Conservation (phyloP, 2,113 vertebrate genomes). For the Anoura caudifer region DNA sequence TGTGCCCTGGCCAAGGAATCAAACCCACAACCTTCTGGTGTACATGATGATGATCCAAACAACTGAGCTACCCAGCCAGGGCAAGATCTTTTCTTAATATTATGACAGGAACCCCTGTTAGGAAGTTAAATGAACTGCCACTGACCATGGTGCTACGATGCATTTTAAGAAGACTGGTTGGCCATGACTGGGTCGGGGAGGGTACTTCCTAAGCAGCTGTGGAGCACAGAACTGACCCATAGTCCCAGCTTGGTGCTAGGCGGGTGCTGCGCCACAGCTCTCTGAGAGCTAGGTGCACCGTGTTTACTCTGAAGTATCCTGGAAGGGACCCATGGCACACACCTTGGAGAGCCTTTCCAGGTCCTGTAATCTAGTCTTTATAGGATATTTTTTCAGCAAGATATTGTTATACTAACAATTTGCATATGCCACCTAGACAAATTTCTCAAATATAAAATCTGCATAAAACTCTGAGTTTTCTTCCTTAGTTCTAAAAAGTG, state of each 20-base stretch:
- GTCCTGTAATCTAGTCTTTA: not conserved
- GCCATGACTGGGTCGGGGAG: not conserved
- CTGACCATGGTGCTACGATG: not conserved
- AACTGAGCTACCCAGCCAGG: too few species aligned
- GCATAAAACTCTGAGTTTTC: not conserved
- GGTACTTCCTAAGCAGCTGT: not conserved
- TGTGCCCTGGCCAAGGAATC: too few species aligned
- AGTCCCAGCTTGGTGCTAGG: not conserved
- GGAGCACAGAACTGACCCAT: not conserved
- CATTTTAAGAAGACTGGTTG: not conserved
- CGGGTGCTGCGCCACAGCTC: not conserved
- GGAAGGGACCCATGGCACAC: not conserved
- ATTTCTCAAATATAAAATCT: constrained; percentile 3
- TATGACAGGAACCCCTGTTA: not conserved
- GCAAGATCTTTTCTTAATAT: not conserved
- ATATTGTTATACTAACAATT: not conserved
- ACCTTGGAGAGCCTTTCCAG: not conserved
- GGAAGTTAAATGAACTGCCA: not conserved
- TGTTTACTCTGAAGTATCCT: not conserved
- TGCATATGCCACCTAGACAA: not conserved
- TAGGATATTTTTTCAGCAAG: not conserved
- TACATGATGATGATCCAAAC: too few species aligned
- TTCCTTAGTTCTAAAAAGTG: not conserved
- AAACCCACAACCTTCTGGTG: too few species aligned
- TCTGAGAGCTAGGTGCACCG: not conserved